These are phyloP conservation scores for Syngnathus acus DNA, from an alignment of 2,797 vertebrate genomes.

Conservation along the genomic window DNA sequence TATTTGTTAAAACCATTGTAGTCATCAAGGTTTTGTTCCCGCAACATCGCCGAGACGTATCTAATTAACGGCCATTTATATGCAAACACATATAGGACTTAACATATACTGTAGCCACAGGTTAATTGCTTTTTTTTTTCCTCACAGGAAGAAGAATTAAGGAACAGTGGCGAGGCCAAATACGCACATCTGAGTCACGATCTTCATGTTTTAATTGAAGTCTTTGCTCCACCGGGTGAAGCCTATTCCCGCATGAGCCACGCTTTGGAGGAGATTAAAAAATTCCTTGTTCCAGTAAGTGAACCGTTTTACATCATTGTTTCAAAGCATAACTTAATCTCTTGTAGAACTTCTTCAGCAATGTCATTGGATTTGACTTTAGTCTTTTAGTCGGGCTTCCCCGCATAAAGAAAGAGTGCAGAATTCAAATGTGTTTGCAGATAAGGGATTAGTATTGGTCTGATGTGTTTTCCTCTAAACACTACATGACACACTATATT, in stretches of 20 bases:
- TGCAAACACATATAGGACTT: background rate
- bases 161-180: constrained; percentile 95
- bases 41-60: background rate
- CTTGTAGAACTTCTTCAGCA: constrained; percentile 2
- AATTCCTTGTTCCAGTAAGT: constrained; percentile 99
- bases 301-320: constrained; percentile 43
- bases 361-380: constrained; percentile 17
- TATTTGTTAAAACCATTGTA: background rate
- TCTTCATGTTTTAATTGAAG: constrained; percentile 98
- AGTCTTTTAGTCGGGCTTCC: constrained; percentile 12
- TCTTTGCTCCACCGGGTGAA: constrained; percentile 96
- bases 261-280: constrained; percentile 98
- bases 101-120: too few relatives aligned
- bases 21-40: background rate
- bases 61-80: background rate
- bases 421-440: background rate
- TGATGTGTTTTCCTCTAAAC: background rate
- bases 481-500: constrained; percentile 1
- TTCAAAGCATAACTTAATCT: constrained; percentile 15
- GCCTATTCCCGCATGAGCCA: constrained; percentile 99
- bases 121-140: constrained; percentile 17
- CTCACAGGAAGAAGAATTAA: constrained; percentile 92
- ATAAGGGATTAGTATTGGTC: background rate
- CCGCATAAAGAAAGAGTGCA: background rate
- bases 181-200: constrained; percentile 94